Evolutionary conservation across 2,797 vertebrate genomes (phyloP).

Genomic region (Lepilemur ruficaudatus): DNA sequence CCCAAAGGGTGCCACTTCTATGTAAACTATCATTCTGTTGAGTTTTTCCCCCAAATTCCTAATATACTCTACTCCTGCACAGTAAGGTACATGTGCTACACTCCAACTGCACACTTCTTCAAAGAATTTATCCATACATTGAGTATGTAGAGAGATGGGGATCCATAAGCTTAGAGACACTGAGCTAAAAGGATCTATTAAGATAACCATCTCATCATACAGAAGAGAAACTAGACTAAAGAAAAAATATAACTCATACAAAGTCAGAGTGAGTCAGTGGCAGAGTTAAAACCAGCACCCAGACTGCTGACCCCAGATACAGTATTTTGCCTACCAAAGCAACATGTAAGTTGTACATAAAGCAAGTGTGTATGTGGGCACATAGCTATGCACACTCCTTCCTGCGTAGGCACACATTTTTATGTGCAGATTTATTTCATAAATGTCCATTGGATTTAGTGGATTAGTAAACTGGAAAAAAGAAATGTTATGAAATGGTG

Average conservation of each 20-base stretch:
- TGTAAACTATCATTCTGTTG: background rate
- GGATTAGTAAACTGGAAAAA: background rate
- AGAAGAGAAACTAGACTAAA: slow-evolving; percentile 7
- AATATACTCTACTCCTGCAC: background rate
- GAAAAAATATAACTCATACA: background rate
- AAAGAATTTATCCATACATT: background rate
- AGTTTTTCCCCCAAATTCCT: background rate
- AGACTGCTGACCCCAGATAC: background rate
- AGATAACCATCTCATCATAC: background rate
- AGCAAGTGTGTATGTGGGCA: background rate
- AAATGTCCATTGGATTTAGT: background rate
- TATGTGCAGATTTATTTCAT: background rate
- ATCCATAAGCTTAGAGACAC: background rate
- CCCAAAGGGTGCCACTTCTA: background rate
- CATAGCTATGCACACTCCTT: background rate
- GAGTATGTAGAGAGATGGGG: background rate
- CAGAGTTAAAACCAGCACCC: background rate
- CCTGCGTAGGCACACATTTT: background rate
- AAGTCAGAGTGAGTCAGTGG: background rate
- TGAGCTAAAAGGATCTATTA: slow-evolving; percentile 15
- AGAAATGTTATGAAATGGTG: background rate
- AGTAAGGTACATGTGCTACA: background rate
- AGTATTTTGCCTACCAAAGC: background rate
- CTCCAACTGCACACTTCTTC: background rate
- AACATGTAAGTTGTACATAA: background rate